Conservation (phyloP, 1,140 invertebrate species). For the Colletes latitarsis region DNA sequence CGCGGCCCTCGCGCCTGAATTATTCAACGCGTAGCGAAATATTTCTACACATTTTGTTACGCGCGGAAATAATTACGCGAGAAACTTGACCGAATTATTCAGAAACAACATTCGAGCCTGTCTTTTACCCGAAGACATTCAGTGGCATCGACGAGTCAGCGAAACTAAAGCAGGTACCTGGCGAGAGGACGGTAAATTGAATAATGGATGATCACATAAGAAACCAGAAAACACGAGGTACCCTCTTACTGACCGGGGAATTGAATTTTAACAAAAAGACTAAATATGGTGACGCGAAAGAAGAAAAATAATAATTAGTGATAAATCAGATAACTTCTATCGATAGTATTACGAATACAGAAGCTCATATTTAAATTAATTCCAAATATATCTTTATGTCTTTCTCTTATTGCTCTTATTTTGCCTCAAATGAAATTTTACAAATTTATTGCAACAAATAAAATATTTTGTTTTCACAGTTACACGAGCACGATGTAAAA, state of each 20-base stretch:
- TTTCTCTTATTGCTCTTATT: too few species aligned
- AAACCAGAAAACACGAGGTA: slow-evolving; percentile 37
- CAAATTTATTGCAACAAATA: too few species aligned
- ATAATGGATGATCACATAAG: slow-evolving; percentile 52
- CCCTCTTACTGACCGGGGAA: slow-evolving; percentile 45
- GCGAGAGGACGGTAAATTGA: slow-evolving; percentile 41
- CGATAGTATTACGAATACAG: too few species aligned
- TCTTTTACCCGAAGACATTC: slow-evolving; percentile 10
- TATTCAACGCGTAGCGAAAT: neutral
- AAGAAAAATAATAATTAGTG: neutral
- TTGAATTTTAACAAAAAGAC: slow-evolving; percentile 19
- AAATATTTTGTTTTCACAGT: too few species aligned
- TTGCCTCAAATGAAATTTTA: too few species aligned
- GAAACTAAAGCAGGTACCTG: slow-evolving; percentile 40
- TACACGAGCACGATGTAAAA: too few species aligned
- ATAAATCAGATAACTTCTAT: too few species aligned
- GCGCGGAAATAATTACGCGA: slow-evolving; percentile 14
- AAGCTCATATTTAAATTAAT: too few species aligned
- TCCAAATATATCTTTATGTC: too few species aligned
- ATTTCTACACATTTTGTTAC: neutral
- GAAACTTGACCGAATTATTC: slow-evolving; percentile 15
- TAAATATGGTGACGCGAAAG: neutral
- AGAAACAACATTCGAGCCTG: slow-evolving; percentile 5
- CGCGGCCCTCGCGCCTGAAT: neutral
- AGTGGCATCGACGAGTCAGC: slow-evolving; percentile 36